Conservation (phyloP, 2,113 vertebrate genomes). For the Oreotragus oreotragus region DNA sequence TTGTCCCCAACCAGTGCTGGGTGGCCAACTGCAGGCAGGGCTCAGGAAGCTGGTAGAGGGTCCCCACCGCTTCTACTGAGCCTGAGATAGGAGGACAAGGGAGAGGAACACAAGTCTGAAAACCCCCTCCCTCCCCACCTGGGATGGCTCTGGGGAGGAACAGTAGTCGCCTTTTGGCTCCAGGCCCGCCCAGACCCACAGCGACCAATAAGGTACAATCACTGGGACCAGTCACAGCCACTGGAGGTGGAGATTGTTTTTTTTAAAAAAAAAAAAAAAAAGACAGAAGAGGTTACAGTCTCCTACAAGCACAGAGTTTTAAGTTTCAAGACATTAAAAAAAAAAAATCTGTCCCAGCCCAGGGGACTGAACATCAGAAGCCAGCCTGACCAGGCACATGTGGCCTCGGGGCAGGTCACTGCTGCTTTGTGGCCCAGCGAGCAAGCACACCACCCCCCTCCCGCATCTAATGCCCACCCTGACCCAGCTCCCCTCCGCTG, state of each 20-base stretch:
- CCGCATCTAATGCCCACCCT: conserved; percentile 39
- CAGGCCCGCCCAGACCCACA: conserved; percentile 73
- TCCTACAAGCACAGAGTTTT: conserved; percentile 78
- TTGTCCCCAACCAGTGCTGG: not conserved
- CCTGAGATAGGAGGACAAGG: not conserved
- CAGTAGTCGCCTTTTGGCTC: conserved; percentile 64
- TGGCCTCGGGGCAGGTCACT: conserved; percentile 59
- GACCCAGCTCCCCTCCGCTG: conserved; percentile 23
- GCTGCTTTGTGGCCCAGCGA: conserved; percentile 62
- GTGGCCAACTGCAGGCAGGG: conserved; percentile 12
- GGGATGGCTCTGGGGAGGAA: not conserved
- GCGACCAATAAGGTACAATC: conserved; percentile 65
- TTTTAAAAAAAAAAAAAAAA: conserved; percentile 46
- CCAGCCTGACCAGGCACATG: conserved; percentile 64
- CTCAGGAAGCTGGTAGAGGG: conserved; percentile 19
- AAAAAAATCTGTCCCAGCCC: conserved; percentile 68
- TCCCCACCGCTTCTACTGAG: not conserved
- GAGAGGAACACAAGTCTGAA: conserved; percentile 22
- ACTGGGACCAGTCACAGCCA: conserved; percentile 77
- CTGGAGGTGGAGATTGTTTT: conserved; percentile 58
- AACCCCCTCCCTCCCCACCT: not conserved
- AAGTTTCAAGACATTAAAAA: conserved; percentile 72
- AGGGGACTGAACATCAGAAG: conserved; percentile 64
- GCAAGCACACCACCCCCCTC: conserved; percentile 60
- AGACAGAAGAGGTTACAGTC: conserved; percentile 57